Evolutionary conservation across 2,113 vertebrate species (phyloP), one percentile per base, ranked within the genome.

Genomic region (Brachyhypopomus occidentalis): DNA sequence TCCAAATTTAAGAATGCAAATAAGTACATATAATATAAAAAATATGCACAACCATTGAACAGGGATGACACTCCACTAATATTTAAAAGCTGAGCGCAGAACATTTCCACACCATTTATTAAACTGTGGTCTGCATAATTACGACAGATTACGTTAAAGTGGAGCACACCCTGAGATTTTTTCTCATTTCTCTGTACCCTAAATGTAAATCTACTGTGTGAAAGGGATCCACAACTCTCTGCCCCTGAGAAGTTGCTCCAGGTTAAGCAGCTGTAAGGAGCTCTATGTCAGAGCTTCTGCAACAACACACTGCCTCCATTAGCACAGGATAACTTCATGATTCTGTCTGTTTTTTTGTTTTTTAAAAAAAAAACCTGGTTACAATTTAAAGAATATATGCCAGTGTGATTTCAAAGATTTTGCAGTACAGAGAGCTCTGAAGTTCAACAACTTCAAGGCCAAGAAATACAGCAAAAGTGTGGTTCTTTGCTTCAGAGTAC

Each of bases 121-220:
- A 77, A 66, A 81, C 22, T 23, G n/a, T 34, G 52, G 48, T 27
- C 55, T 38, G n/a, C 70, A 48, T 59, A 85, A 85, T 79, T 78
- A 70, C 63, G 71, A 56, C 79, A 85, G 84, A 79, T 73, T 79
- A 30, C 71, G 67, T 60, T 52, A 41, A 56, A 20, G 25, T 36
- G 38, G 22, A 59, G 55, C 25, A 41, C 38, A 27, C 20, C 59
- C 27, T 58, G 7, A 78, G 74, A 80, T 85, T 19, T n/a, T n/a
- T n/a, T n/a, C n/a, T n/a, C 62, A 63, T 75, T 58, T 36, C 69
- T 63, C 23, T 9, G 5, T 62, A 72, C 64, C 25, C 27, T 36
- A 19, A 67, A 36, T 67, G 8, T 36, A 67, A 67, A 7, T 67
- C 64, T 8, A 3, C 66, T 41, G n/a, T 41, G 66, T 41, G 34